These are phyloP conservation scores for Mustelus asterias DNA, from an alignment of 2,113 vertebrate species.

Conservation along the genomic window DNA sequence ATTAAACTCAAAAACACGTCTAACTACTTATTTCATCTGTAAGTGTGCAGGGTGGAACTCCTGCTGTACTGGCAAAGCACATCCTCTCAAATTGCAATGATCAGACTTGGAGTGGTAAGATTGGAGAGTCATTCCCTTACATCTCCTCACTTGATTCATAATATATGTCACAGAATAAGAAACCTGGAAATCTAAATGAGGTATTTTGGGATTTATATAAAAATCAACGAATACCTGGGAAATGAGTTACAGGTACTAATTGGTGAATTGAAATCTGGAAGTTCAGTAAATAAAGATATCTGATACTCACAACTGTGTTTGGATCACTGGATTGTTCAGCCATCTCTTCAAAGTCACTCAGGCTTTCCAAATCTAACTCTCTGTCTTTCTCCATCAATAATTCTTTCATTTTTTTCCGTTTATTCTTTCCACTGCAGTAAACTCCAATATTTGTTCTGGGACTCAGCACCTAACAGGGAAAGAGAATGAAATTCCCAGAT, in stretches of 20 bases:
- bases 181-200: background rate
- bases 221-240: background rate
- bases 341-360: slow-evolving; percentile 84
- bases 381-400: slow-evolving; percentile 81
- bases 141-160: too few relatives aligned
- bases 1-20: too few relatives aligned
- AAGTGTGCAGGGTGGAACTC: too few relatives aligned
- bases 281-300: background rate
- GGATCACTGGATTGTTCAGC: slow-evolving; percentile 78
- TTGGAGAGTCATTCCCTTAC: too few relatives aligned
- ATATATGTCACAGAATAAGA: background rate
- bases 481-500: background rate
- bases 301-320: slow-evolving; percentile 68
- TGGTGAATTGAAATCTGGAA: background rate
- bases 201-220: background rate
- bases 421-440: slow-evolving; percentile 89
- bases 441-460: slow-evolving; percentile 89
- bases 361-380: slow-evolving; percentile 77
- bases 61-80: too few relatives aligned
- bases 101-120: too few relatives aligned
- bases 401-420: slow-evolving; percentile 84
- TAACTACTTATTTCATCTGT: too few relatives aligned
- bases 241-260: background rate
- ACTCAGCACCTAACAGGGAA: slow-evolving; percentile 74
- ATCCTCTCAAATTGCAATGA: too few relatives aligned